Evolutionary conservation across 1,140 invertebrate species (phyloP).

Genomic region (Belonocnema kinseyi): DNA sequence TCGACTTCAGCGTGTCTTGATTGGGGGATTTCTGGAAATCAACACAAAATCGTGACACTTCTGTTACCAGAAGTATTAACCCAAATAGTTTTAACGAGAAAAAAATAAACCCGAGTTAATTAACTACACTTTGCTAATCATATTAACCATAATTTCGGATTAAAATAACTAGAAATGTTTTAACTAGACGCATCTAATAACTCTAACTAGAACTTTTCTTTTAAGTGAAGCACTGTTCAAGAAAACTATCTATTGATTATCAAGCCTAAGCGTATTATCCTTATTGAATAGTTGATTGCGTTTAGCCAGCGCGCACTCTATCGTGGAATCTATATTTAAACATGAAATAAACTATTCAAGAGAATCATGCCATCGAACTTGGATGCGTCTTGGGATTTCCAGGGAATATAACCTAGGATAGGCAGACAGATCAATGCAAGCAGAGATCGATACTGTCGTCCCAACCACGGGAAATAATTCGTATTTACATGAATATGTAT

Average conservation of each 20-base stretch:
- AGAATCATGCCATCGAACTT: slow-evolving; percentile 27
- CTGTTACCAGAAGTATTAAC: too few species aligned
- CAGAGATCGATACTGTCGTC: slow-evolving; percentile 10
- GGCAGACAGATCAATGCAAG: slow-evolving; percentile 12
- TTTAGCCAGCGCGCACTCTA: not conserved
- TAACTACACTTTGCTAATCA: too few species aligned
- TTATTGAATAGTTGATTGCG: slow-evolving; percentile 7
- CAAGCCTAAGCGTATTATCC: not conserved
- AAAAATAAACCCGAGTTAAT: too few species aligned
- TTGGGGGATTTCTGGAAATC: too few species aligned
- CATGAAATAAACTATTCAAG: slow-evolving; percentile 7
- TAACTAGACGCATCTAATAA: too few species aligned
- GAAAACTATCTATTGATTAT: slow-evolving; percentile 3
- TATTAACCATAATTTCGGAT: too few species aligned
- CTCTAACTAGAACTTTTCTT: too few species aligned
- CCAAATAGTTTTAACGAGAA: too few species aligned
- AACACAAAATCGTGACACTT: too few species aligned
- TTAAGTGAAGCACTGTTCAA: too few species aligned
- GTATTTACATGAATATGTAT: slow-evolving; percentile 69
- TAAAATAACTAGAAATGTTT: too few species aligned
- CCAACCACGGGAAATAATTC: slow-evolving; percentile 58
- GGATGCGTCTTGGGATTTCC: slow-evolving; percentile 22
- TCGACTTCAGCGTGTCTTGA: too few species aligned
- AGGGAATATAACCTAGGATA: not conserved
- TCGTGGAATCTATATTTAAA: slow-evolving; percentile 8